Evolutionary conservation across 2,888 invertebrate species (phyloP).

Genomic region (Muschampia plurimacula): DNA sequence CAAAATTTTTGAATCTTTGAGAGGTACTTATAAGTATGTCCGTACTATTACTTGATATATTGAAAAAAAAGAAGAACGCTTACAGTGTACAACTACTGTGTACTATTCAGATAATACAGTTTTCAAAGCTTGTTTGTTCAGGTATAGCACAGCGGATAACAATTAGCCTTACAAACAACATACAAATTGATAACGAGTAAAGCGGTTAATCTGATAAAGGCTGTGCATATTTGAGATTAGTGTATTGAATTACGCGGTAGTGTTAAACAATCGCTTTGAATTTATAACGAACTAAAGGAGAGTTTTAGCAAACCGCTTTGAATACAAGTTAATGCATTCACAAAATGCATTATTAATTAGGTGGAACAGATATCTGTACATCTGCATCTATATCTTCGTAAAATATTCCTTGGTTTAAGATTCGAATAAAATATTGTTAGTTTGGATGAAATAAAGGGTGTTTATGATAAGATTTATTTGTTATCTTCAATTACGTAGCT

Average conservation of each 20-base stretch:
- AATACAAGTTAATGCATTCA: neutral
- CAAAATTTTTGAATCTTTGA: too few relatives aligned
- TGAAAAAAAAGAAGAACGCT: too few relatives aligned
- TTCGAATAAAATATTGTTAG: too few relatives aligned
- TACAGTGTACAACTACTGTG: neutral
- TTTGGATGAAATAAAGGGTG: too few relatives aligned
- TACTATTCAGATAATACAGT: neutral
- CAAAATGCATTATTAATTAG: neutral
- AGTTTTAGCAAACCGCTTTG: slow-evolving; percentile 3
- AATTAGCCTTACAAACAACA: slow-evolving; percentile 17
- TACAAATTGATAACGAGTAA: slow-evolving; percentile 41
- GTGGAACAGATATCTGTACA: too few relatives aligned
- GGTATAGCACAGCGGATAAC: neutral
- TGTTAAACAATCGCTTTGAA: slow-evolving; percentile 33
- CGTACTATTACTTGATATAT: too few relatives aligned
- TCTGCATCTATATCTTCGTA: too few relatives aligned
- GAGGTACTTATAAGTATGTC: too few relatives aligned
- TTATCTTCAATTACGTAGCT: too few relatives aligned
- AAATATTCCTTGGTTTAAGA: too few relatives aligned
- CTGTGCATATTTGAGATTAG: slow-evolving; percentile 39
- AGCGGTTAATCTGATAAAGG: slow-evolving; percentile 38
- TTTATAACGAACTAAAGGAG: slow-evolving; percentile 9
- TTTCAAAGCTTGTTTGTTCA: neutral
- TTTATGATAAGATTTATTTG: too few relatives aligned
- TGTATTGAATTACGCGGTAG: slow-evolving; percentile 37